phyloP scores from a whole-genome alignment of 2,113 vertebrate genomes.

The Romanogobio albipinnatus region DNA sequence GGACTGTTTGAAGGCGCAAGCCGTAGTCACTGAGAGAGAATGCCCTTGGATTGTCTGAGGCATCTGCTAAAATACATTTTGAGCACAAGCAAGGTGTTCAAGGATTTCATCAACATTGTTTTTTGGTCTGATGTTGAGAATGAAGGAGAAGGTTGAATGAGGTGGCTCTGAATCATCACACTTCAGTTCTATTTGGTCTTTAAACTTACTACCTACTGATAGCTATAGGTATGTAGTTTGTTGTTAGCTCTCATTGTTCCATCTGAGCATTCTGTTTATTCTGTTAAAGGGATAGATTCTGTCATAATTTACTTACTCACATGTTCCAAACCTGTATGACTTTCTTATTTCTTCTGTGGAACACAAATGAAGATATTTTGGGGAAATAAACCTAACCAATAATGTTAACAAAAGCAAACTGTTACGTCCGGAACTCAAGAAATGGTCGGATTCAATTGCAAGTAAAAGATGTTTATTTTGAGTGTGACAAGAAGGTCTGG shows the following conservation, averaged over 20 bases:
- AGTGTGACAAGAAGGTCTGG: too few relatives aligned
- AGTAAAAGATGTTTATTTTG: too few relatives aligned
- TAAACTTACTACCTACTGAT: neutral
- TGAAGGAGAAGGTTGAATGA: neutral
- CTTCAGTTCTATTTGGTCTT: neutral
- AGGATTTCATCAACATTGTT: neutral
- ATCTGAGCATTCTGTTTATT: neutral
- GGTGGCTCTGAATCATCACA: neutral
- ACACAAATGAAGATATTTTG: too few relatives aligned
- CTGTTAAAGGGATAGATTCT: neutral
- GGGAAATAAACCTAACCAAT: too few relatives aligned
- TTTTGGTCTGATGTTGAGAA: conserved; percentile 5
- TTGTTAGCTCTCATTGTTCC: neutral
- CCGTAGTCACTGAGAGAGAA: neutral
- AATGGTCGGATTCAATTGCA: too few relatives aligned
- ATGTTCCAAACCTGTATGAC: neutral
- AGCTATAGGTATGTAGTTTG: neutral
- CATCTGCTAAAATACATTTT: neutral
- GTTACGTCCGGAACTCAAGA: too few relatives aligned
- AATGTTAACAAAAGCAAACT: too few relatives aligned
- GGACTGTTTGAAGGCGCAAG: conserved; percentile 45
- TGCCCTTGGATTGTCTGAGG: conserved; percentile 27
- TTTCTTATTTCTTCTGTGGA: neutral
- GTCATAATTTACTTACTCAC: neutral
- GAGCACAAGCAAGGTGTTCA: neutral